Conservation (phyloP, 2,888 invertebrate genomes). For the Actias luna region DNA sequence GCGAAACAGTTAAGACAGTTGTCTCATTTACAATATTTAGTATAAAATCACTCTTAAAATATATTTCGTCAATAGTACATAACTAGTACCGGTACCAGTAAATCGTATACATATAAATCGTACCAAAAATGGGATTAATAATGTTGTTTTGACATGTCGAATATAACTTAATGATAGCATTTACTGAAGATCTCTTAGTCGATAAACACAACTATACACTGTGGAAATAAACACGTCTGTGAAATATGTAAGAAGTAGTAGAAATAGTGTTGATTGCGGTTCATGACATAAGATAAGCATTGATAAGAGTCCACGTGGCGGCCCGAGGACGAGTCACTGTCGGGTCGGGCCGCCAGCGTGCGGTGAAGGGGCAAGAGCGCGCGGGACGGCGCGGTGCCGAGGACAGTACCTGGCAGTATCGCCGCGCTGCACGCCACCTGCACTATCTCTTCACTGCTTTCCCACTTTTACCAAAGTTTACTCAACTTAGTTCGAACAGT, state of each 20-base stretch:
- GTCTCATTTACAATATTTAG: no score
- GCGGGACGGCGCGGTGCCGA: conserved; percentile 37
- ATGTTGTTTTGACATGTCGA: neutral
- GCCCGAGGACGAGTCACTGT: conserved; percentile 27
- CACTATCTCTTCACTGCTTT: conserved; percentile 59
- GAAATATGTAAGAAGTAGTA: neutral
- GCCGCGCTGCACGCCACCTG: conserved; percentile 58
- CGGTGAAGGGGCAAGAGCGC: conserved; percentile 37
- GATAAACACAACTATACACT: neutral
- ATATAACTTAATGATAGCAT: neutral
- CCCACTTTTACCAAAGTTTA: conserved; percentile 57
- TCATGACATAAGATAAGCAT: conserved; percentile 13
- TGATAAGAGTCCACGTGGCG: conserved; percentile 53
- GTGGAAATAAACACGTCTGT: neutral
- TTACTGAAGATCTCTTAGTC: no score
- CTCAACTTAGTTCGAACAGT: conserved; percentile 49
- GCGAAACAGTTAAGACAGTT: neutral
- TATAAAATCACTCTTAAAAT: no score
- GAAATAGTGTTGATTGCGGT: conserved; percentile 4
- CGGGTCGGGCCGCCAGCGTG: neutral
- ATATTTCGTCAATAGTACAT: no score
- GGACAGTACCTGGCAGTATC: conserved; percentile 70
- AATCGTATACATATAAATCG: no score
- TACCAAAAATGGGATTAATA: neutral
- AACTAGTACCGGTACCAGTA: no score